Conservation (phyloP, 2,113 vertebrate species). For the Oreocharis arfaki region DNA sequence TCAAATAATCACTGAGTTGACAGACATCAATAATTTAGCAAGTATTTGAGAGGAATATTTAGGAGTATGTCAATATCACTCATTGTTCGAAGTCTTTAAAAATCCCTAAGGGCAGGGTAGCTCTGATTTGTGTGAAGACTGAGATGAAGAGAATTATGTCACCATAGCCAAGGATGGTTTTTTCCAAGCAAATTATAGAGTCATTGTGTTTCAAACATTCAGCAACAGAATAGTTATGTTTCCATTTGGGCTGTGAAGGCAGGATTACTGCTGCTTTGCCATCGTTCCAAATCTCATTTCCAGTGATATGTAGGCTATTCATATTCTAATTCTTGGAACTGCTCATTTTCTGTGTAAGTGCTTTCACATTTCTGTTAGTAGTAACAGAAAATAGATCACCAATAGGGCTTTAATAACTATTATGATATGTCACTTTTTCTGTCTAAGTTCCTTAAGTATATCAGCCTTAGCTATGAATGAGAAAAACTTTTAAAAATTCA, state of each 20-base stretch:
- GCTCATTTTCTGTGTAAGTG: background rate
- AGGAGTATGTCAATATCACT: background rate
- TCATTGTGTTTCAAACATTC: background rate
- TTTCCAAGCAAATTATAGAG: background rate
- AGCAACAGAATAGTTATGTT: background rate
- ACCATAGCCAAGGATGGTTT: background rate
- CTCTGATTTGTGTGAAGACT: background rate
- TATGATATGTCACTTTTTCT: background rate
- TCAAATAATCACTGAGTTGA: background rate
- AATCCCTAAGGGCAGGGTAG: background rate
- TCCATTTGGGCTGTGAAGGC: background rate
- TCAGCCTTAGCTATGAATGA: background rate
- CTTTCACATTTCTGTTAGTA: background rate
- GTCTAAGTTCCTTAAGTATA: background rate
- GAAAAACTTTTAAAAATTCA: background rate
- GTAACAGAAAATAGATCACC: background rate
- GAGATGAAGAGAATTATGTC: background rate
- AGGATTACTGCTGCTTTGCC: background rate
- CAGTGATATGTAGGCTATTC: background rate
- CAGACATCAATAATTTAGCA: background rate
- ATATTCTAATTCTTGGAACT: background rate
- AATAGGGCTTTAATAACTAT: background rate
- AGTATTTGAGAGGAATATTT: background rate
- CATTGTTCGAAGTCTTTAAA: background rate
- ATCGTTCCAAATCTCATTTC: background rate